Conservation (phyloP, 2,888 invertebrate genomes). For the Dexiosoma caninum region DNA sequence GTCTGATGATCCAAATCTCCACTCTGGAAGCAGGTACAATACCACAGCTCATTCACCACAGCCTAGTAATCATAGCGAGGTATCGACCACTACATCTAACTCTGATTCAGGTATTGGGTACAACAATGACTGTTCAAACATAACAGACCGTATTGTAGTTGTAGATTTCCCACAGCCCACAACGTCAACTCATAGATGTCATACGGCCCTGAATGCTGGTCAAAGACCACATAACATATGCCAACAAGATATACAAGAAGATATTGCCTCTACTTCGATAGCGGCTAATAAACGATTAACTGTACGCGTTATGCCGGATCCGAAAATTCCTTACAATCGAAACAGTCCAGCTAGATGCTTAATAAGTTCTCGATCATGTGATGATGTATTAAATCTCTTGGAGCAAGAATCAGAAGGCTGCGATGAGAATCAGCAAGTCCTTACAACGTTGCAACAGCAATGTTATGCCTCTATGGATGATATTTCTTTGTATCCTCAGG, state of each 20-base stretch:
- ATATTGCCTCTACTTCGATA: conserved; percentile 29
- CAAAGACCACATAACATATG: conserved; percentile 55
- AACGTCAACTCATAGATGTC: conserved; percentile 30
- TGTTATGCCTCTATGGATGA: conserved; percentile 80
- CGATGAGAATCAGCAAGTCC: conserved; percentile 25
- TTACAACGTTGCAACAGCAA: conserved; percentile 56
- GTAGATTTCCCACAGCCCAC: conserved; percentile 83
- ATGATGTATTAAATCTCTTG: conserved; percentile 79
- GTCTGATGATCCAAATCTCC: conserved; percentile 68
- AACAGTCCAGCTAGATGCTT: conserved; percentile 74
- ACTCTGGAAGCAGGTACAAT: conserved; percentile 63
- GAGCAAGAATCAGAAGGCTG: conserved; percentile 64
- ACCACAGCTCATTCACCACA: conserved; percentile 86
- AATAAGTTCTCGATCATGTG: conserved; percentile 79
- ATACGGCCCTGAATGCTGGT: neutral
- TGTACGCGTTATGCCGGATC: conserved; percentile 84
- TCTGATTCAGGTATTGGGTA: conserved; percentile 97
- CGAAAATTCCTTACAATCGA: conserved; percentile 77
- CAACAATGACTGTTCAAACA: conserved; percentile 90
- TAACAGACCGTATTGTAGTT: conserved; percentile 88
- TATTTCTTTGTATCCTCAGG: conserved; percentile 79
- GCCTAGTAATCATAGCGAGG: conserved; percentile 89
- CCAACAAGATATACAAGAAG: conserved; percentile 53
- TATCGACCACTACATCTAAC: conserved; percentile 91
- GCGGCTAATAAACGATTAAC: conserved; percentile 78